phyloP scores from a whole-genome alignment of 2,113 vertebrate genomes.

The Nymphicus hollandicus region DNA sequence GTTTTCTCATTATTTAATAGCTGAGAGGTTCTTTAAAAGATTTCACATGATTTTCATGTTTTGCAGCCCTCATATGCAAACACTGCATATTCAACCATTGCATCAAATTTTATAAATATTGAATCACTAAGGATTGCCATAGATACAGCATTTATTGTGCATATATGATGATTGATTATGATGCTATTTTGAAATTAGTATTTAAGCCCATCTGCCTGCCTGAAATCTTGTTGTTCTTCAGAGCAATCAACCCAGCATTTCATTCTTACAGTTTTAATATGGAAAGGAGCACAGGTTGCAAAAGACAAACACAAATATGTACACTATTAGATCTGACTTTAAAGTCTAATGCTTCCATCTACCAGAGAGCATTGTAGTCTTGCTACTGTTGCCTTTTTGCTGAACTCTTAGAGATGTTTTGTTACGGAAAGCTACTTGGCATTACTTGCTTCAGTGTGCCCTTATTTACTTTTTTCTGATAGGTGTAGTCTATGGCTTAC shows the following conservation, averaged over 20 bases:
- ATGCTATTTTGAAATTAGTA: neutral
- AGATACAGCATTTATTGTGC: neutral
- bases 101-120: neutral
- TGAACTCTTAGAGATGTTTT: constrained; percentile 12
- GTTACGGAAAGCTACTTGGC: neutral
- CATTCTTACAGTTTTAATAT: neutral
- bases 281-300: neutral
- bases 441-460: neutral
- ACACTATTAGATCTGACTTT: neutral
- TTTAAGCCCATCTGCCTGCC: neutral
- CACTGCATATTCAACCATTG: neutral
- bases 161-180: neutral
- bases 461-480: neutral
- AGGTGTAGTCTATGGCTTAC: neutral
- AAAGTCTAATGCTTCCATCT: neutral
- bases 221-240: neutral
- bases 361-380: neutral
- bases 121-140: neutral
- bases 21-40: neutral
- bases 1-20: neutral
- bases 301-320: neutral
- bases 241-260: neutral
- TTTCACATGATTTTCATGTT: neutral
- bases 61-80: neutral
- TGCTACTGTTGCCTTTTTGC: constrained; percentile 20